Evolutionary conservation across 2,888 invertebrate species (phyloP).

Genomic region (Lottia gigantea): DNA sequence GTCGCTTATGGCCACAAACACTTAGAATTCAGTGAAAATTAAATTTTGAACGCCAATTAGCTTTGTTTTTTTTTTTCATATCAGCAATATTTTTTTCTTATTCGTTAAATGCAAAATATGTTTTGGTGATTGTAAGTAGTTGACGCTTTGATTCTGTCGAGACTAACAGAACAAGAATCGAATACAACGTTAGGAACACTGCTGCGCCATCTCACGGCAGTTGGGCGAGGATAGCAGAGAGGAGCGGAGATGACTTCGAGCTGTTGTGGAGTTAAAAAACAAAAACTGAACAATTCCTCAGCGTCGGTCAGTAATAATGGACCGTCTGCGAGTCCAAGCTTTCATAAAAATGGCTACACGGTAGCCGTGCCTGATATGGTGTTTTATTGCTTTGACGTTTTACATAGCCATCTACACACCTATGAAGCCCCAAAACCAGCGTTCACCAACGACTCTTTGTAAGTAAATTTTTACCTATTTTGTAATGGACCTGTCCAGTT

Average conservation of each 20-base stretch:
- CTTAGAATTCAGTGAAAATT: no score
- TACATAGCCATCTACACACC: slow-evolving; percentile 92
- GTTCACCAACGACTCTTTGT: slow-evolving; percentile 96
- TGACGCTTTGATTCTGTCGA: no score
- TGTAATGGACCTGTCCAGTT: slow-evolving; percentile 19
- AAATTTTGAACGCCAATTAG: no score
- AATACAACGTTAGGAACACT: no score
- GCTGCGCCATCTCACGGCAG: slow-evolving; percentile 27
- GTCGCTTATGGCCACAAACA: no score
- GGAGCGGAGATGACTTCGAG: slow-evolving; percentile 80
- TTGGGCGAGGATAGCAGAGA: slow-evolving; percentile 25
- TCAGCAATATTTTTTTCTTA: no score
- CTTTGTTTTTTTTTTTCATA: no score
- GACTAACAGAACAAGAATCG: no score
- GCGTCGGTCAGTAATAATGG: slow-evolving; percentile 66
- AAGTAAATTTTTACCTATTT: slow-evolving; percentile 71
- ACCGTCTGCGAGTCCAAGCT: slow-evolving; percentile 66
- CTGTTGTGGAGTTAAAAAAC: slow-evolving; percentile 92
- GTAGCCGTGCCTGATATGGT: slow-evolving; percentile 83
- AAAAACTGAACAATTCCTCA: slow-evolving; percentile 80
- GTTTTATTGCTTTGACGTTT: slow-evolving; percentile 98
- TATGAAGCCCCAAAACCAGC: slow-evolving; percentile 88
- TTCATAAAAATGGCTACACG: slow-evolving; percentile 59
- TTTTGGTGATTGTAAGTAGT: no score
- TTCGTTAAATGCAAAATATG: no score